phyloP scores from a whole-genome alignment of 2,888 invertebrate genomes.

The Eurois occulta region DNA sequence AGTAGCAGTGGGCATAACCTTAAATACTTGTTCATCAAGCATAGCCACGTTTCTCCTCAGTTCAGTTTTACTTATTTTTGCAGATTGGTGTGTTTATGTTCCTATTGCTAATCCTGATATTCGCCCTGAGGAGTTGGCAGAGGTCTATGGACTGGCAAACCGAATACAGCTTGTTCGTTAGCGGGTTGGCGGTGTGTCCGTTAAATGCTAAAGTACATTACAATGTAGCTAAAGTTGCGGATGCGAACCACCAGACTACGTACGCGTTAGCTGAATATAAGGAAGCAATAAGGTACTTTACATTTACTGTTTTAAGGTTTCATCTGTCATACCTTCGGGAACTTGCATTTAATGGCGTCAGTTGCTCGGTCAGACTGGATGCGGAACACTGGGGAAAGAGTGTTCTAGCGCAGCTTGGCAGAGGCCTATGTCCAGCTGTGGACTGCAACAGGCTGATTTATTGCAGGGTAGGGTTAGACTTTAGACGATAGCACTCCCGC shows the following conservation, averaged over 20 bases:
- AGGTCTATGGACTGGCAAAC: slow-evolving; percentile 95
- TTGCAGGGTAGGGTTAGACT: not conserved
- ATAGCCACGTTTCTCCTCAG: not conserved
- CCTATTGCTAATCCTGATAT: slow-evolving; percentile 72
- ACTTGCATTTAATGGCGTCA: not conserved
- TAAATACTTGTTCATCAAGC: not conserved
- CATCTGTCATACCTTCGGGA: too few species aligned
- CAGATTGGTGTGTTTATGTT: slow-evolving; percentile 71
- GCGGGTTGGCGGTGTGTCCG: slow-evolving; percentile 97
- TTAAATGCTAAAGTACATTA: slow-evolving; percentile 98
- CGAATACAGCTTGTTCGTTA: slow-evolving; percentile 94
- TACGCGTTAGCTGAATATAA: slow-evolving; percentile 95
- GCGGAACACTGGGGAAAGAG: not conserved
- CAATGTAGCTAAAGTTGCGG: slow-evolving; percentile 97
- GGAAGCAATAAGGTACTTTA: slow-evolving; percentile 92
- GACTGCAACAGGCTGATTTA: not conserved
- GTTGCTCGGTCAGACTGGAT: not conserved
- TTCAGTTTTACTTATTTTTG: slow-evolving; percentile 40
- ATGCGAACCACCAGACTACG: slow-evolving; percentile 92
- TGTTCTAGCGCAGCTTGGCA: not conserved
- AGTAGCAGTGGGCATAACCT: too few species aligned
- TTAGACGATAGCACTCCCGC: not conserved
- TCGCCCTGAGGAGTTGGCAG: slow-evolving; percentile 88
- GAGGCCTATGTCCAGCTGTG: not conserved
- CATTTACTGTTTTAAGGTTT: not conserved